These are phyloP conservation scores for Esox masquinongy DNA, from an alignment of 2,797 vertebrate species.

Conservation along the genomic window DNA sequence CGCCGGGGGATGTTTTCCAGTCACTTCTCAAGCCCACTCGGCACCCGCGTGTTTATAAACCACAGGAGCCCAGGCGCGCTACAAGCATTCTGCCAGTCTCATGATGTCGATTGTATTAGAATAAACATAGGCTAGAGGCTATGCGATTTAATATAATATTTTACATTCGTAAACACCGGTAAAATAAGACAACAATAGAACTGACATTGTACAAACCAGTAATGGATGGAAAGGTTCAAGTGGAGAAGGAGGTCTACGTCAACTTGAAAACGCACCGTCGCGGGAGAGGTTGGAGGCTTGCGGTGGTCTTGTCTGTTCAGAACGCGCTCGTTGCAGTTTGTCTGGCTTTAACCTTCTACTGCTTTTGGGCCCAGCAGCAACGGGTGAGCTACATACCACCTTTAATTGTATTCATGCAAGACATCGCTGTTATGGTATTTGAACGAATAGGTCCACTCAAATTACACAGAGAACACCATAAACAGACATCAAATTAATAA, in stretches of 20 bases:
- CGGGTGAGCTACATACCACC: neutral
- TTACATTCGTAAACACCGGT: neutral
- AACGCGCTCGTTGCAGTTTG: slow-evolving; percentile 50
- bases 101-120: neutral
- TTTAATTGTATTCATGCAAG: neutral
- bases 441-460: neutral
- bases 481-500: neutral
- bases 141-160: neutral
- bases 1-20: neutral
- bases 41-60: neutral
- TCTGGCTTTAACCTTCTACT: slow-evolving; percentile 34
- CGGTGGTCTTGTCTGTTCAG: slow-evolving; percentile 46
- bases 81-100: neutral
- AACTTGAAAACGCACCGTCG: slow-evolving; percentile 1
- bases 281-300: slow-evolving; percentile 25
- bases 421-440: neutral
- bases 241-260: neutral
- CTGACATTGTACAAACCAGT: slow-evolving; percentile 1
- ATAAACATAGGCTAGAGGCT: neutral
- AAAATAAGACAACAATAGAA: neutral
- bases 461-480: neutral
- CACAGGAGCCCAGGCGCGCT: neutral
- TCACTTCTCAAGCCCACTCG: neutral
- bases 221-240: slow-evolving; percentile 38
- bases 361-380: slow-evolving; percentile 14